These are phyloP conservation scores for Pandemis heparana DNA, from an alignment of 2,888 invertebrate genomes.

Conservation along the genomic window DNA sequence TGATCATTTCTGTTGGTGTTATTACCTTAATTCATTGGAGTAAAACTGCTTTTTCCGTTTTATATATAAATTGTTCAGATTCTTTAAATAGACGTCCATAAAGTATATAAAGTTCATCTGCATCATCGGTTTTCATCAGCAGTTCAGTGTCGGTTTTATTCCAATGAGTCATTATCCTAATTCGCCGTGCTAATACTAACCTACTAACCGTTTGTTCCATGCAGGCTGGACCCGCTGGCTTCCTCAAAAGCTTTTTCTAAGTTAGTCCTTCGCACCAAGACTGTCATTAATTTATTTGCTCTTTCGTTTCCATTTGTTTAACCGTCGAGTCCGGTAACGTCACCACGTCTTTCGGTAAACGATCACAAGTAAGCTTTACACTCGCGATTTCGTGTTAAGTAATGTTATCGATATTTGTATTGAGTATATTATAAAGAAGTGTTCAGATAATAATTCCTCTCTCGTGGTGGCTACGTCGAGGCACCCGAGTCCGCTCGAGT, in stretches of 20 bases:
- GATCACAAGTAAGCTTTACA: constrained; percentile 70
- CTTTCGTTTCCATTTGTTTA: constrained; percentile 72
- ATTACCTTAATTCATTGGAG: neutral
- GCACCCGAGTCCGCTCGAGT: constrained; percentile 53
- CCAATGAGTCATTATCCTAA: neutral
- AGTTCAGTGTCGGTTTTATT: neutral
- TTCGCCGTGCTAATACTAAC: constrained; percentile 43
- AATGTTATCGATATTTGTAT: constrained; percentile 68
- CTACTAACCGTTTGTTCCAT: constrained; percentile 65
- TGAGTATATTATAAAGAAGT: constrained; percentile 78
- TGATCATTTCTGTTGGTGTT: no score
- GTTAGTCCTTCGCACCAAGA: constrained; percentile 83
- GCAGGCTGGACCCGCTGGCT: constrained; percentile 96
- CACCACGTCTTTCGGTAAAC: constrained; percentile 69
- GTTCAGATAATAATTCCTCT: constrained; percentile 77
- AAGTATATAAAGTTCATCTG: neutral
- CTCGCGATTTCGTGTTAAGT: constrained; percentile 72
- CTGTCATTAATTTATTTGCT: constrained; percentile 81
- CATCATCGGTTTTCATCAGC: neutral
- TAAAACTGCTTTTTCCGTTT: neutral
- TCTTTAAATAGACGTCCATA: neutral
- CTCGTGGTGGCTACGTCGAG: constrained; percentile 66
- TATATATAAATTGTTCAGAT: neutral
- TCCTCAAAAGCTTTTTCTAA: constrained; percentile 98
- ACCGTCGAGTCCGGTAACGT: constrained; percentile 73